phyloP scores from a whole-genome alignment of 2,797 vertebrate species.

The Cephalopachus bancanus region DNA sequence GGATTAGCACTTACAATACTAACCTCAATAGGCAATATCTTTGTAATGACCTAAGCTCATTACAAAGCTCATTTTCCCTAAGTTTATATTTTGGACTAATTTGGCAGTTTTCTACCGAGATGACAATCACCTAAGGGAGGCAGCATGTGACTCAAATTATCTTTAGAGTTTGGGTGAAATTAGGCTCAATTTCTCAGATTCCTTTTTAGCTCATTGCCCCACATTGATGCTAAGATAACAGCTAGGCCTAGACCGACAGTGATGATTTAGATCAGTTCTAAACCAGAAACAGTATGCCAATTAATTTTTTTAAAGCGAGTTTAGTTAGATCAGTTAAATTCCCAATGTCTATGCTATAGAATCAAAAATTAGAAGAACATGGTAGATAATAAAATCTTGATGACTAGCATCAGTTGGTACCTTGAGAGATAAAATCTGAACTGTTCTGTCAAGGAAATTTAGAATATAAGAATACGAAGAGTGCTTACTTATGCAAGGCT shows the following conservation, averaged over 20 bases:
- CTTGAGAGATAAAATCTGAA: conserved; percentile 14
- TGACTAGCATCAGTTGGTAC: neutral
- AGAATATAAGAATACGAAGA: neutral
- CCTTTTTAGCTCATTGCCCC: neutral
- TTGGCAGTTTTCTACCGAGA: neutral
- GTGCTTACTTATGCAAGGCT: neutral
- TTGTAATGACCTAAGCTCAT: neutral
- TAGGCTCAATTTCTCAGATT: neutral
- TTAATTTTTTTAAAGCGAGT: neutral
- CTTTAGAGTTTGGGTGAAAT: neutral
- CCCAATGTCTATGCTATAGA: neutral
- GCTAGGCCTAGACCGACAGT: neutral
- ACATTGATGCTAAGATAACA: neutral
- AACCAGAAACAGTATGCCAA: neutral
- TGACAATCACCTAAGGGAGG: neutral
- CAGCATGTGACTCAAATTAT: neutral
- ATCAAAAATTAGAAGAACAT: neutral
- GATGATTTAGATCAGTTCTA: neutral
- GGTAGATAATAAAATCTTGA: neutral
- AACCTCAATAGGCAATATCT: neutral
- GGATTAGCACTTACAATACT: neutral
- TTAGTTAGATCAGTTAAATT: neutral
- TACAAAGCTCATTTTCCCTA: too few relatives aligned
- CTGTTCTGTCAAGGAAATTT: neutral
- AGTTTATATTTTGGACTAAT: neutral